Base-by-base conservation (phyloP, 2,113 vertebrate genomes). In the Zosterops hypoxanthus region DNA sequence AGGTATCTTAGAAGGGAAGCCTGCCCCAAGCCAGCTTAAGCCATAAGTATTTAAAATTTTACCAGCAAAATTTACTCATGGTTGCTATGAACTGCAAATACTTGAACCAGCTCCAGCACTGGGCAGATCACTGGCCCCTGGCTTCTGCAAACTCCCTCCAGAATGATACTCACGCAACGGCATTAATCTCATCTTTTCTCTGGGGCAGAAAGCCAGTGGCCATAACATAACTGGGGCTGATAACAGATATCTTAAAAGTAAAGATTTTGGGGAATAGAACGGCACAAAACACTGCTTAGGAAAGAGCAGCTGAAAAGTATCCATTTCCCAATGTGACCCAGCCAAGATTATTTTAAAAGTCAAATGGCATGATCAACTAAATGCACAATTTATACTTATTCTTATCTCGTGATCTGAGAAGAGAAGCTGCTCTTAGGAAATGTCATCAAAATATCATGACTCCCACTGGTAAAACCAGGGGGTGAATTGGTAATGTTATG, bases 381-480 rank as follows among this genome's bases (percentile, higher is more conserved):
- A 88, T 92, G 92, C 63, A 90, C 88, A 86, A 70, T 81, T 86
- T 92, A 92, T 70, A 42, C 82, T 83, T 93, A 83, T 69, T 83
- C 79, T 86, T 96, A 92, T 92, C 86, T 93, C 3, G 4, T 82
- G 85, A 94, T 94, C 88, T 93, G 82, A 70, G 94, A 90, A 66
- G 55, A 70, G 86, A 93, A 88, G 50, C 39, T 90, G 82, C 59
- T 93, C 47, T 33, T 65, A 90, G 82, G 88, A 96, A 95, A 93
- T 86, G 88, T 94, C 94, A 96, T 81, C 82, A 90, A 97, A 97
- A 96, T 94, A 95, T 53, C 95, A 94, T 8, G 33, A 86, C 95
- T 96, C 90, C 71, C 88, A 94, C 94, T 90, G 86, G 57, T 63
- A 83, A 86, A 95, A 93, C 55, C 71, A 88, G 50, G 26, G 25